Conservation (phyloP, 2,113 vertebrate genomes). For the Blennius ocellaris region DNA sequence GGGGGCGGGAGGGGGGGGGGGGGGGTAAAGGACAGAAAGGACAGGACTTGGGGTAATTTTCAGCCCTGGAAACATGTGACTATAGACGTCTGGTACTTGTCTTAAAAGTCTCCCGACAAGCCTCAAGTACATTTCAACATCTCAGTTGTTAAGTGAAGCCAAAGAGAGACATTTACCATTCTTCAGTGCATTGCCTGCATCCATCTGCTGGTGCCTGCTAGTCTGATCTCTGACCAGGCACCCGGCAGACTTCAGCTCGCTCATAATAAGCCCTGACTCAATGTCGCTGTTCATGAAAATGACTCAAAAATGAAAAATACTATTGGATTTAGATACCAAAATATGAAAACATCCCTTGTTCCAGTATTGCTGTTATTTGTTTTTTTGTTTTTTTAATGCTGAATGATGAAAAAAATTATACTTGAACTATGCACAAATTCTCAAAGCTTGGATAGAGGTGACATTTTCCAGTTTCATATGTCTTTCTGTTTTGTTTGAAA, state of each 20-base stretch:
- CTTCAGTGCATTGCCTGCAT: constrained; percentile 35
- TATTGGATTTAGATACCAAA: constrained; percentile 10
- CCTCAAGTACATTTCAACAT: constrained; percentile 60
- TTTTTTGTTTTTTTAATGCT: no score
- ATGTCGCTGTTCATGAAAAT: constrained; percentile 8
- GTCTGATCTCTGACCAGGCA: constrained; percentile 47
- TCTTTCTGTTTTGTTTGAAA: no score
- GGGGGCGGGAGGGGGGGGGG: constrained; percentile 18
- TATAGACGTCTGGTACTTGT: constrained; percentile 63
- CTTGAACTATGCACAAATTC: no score
- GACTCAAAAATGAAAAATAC: background rate
- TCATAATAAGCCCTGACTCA: constrained; percentile 11
- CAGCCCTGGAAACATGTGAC: constrained; percentile 60
- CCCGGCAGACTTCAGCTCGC: constrained; percentile 38
- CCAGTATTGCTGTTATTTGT: background rate
- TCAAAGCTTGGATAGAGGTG: no score
- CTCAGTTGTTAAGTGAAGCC: constrained; percentile 12
- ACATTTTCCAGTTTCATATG: no score
- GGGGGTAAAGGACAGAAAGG: constrained; percentile 16
- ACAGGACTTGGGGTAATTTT: constrained; percentile 35
- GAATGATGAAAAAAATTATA: no score
- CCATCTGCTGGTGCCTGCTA: constrained; percentile 36
- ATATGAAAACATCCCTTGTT: background rate
- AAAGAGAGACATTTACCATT: constrained; percentile 64
- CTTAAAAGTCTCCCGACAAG: constrained; percentile 43